Conservation (phyloP, 2,113 vertebrate genomes). For the Cranoglanis bouderius region DNA sequence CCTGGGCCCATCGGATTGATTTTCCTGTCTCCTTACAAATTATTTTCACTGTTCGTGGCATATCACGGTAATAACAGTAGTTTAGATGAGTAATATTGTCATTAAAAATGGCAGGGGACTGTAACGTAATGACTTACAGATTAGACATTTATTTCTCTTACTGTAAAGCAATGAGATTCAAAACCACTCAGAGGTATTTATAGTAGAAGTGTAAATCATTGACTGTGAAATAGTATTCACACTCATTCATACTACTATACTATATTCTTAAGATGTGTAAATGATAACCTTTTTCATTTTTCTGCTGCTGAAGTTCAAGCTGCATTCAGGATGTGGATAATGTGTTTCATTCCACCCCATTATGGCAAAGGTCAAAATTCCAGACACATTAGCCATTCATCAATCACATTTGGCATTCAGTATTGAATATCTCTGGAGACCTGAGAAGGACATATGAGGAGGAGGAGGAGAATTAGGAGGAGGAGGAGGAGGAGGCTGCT, state of each 20-base stretch:
- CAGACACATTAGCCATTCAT: slow-evolving; percentile 43
- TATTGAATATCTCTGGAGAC: slow-evolving; percentile 40
- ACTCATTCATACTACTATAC: background rate
- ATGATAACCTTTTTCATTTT: background rate
- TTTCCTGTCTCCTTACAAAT: slow-evolving; percentile 44
- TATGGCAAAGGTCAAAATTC: slow-evolving; percentile 39
- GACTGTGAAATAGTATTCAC: background rate
- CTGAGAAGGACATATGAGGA: slow-evolving; percentile 3
- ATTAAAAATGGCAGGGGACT: slow-evolving; percentile 21
- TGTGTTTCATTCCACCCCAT: slow-evolving; percentile 39
- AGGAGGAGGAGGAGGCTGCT: background rate
- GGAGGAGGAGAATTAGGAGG: background rate
- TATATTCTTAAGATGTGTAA: background rate
- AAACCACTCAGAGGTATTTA: background rate
- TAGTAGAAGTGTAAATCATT: background rate
- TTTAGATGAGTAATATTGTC: slow-evolving; percentile 27
- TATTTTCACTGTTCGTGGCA: slow-evolving; percentile 14
- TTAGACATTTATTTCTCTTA: background rate
- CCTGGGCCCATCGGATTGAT: slow-evolving; percentile 43
- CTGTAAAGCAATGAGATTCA: background rate
- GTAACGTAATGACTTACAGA: background rate
- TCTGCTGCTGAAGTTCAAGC: background rate
- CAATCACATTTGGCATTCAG: slow-evolving; percentile 35
- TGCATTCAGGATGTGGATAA: background rate
- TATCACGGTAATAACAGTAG: slow-evolving; percentile 26